A percentile compares a stretch with the other conserved stretches of the same genome.
phyloP scores from a whole-genome alignment of 2,113 vertebrate species.

The Lichenostomus cassidix region DNA sequence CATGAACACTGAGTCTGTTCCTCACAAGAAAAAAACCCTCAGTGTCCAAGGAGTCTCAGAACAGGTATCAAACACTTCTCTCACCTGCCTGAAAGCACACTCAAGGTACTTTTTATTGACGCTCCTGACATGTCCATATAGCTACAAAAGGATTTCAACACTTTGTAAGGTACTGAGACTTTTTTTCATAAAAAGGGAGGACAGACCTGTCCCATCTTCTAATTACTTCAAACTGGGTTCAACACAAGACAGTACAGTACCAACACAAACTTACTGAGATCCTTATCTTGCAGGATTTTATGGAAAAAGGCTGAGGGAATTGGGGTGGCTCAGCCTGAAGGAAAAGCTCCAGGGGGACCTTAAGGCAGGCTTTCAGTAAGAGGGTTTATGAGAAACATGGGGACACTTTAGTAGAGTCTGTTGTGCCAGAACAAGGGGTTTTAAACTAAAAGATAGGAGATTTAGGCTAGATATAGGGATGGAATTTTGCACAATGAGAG shows the following conservation, averaged over 20 bases:
- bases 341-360: neutral
- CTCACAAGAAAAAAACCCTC: neutral
- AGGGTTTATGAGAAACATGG: neutral
- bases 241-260: neutral
- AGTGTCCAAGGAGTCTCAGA: neutral
- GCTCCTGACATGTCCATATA: neutral
- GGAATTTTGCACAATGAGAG: neutral
- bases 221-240: neutral
- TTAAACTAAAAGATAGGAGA: neutral
- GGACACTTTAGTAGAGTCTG: neutral
- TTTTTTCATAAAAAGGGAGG: neutral
- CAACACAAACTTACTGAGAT: too few relatives aligned
- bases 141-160: neutral
- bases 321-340: neutral
- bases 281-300: neutral
- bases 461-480: neutral
- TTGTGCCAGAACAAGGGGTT: neutral
- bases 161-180: neutral
- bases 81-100: neutral
- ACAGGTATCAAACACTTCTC: neutral
- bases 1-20: rapidly evolving
- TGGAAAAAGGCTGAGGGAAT: neutral
- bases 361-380: neutral
- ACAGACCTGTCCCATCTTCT: neutral
- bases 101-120: neutral